Conservation (phyloP, 2,113 vertebrate species). For the Crotalus helleri region DNA sequence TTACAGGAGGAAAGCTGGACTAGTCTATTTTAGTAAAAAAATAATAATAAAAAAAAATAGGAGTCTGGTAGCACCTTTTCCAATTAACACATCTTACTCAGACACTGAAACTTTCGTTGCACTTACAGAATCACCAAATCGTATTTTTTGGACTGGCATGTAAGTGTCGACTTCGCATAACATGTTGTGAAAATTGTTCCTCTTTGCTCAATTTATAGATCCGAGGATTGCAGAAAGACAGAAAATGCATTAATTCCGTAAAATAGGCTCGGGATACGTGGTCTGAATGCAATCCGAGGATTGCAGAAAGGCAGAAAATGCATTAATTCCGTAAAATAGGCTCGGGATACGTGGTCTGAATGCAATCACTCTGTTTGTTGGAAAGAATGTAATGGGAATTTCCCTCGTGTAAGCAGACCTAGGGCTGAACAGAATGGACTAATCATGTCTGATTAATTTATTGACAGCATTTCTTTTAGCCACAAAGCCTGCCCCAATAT, state of each 20-base stretch:
- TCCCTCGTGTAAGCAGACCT: background rate
- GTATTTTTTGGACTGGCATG: background rate
- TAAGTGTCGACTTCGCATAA: background rate
- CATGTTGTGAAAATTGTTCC: background rate
- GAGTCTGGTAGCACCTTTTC: background rate
- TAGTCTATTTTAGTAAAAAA: background rate
- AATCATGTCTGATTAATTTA: background rate
- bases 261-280: background rate
- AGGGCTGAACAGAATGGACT: background rate
- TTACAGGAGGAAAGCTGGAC: background rate
- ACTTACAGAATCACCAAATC: background rate
- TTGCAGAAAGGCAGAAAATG: background rate
- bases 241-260: background rate
- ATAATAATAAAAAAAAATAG: background rate
- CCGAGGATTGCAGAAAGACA: background rate
- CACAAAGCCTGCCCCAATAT: too few species aligned
- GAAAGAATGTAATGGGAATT: background rate
- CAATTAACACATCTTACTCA: background rate
- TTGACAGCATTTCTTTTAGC: background rate
- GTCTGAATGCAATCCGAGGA: background rate
- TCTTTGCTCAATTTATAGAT: background rate
- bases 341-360: background rate
- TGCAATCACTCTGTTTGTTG: background rate
- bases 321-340: background rate
- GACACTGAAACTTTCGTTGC: background rate